These are phyloP conservation scores for Pycnonotus jocosus DNA, from an alignment of 2,113 vertebrate species.

Conservation along the genomic window DNA sequence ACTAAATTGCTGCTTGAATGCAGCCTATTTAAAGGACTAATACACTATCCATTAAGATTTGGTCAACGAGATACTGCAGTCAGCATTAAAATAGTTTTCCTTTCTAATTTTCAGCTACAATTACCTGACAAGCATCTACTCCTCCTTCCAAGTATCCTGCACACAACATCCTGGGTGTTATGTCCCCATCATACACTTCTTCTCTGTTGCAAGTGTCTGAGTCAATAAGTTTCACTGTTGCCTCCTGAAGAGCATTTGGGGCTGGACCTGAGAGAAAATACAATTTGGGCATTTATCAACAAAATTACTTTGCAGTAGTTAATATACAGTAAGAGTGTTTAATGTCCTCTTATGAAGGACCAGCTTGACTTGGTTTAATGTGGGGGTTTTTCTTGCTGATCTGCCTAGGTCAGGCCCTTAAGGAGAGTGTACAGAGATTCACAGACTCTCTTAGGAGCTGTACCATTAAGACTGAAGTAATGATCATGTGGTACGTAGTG, in stretches of 20 bases:
- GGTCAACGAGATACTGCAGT: neutral
- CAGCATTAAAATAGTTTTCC: neutral
- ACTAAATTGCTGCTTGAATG: neutral
- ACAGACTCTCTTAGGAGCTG: neutral
- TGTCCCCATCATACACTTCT: slow-evolving; percentile 65
- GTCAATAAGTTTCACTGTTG: slow-evolving; percentile 86
- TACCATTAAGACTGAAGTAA: neutral
- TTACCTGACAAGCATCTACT: slow-evolving; percentile 92
- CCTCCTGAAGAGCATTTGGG: slow-evolving; percentile 83
- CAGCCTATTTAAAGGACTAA: neutral
- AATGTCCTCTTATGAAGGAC: neutral
- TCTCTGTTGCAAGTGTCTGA: slow-evolving; percentile 77
- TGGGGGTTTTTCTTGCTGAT: neutral
- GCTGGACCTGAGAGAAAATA: slow-evolving; percentile 54
- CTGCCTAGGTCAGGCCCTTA: neutral
- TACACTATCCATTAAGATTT: neutral
- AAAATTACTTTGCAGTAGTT: neutral
- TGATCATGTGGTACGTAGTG: neutral
- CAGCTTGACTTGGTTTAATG: neutral
- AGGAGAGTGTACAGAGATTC: neutral
- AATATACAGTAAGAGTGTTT: neutral
- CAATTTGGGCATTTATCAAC: neutral
- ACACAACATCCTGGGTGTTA: slow-evolving; percentile 87
- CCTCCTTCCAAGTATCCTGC: slow-evolving; percentile 80
- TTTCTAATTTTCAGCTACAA: neutral